Conservation (phyloP, 2,113 vertebrate species). For the Anoura caudifer region DNA sequence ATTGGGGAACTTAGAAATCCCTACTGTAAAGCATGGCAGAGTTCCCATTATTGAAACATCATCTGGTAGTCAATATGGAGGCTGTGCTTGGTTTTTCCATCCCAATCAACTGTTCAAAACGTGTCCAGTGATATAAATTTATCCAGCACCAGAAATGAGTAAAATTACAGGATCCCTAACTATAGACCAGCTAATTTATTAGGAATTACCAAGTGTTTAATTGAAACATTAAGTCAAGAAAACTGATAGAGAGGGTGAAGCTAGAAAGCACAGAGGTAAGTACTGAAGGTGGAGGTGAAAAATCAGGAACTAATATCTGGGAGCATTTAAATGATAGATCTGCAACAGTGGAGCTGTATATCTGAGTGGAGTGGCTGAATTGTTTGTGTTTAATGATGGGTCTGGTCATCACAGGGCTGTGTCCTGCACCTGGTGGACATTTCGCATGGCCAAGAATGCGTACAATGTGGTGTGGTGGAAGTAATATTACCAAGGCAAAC, state of each 20-base stretch:
- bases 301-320: not conserved
- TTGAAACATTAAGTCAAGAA: not conserved
- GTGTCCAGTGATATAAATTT: not conserved
- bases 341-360: not conserved
- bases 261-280: not conserved
- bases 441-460: not conserved
- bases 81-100: not conserved
- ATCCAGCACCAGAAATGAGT: not conserved
- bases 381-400: not conserved
- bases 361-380: not conserved
- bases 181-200: not conserved
- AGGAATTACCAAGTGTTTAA: not conserved
- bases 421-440: not conserved
- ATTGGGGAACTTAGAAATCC: not conserved
- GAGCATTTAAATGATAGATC: not conserved
- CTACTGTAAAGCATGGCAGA: not conserved
- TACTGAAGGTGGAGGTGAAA: not conserved
- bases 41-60: not conserved
- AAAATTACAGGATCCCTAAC: not conserved
- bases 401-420: not conserved
- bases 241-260: not conserved
- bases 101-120: not conserved
- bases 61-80: not conserved
- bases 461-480: not conserved
- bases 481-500: not conserved